Percentiles rank a stretch among this genome's conserved stretches.
Evolutionary conservation across 2,113 vertebrate species (phyloP).

Genomic region (Osmerus eperlanus): DNA sequence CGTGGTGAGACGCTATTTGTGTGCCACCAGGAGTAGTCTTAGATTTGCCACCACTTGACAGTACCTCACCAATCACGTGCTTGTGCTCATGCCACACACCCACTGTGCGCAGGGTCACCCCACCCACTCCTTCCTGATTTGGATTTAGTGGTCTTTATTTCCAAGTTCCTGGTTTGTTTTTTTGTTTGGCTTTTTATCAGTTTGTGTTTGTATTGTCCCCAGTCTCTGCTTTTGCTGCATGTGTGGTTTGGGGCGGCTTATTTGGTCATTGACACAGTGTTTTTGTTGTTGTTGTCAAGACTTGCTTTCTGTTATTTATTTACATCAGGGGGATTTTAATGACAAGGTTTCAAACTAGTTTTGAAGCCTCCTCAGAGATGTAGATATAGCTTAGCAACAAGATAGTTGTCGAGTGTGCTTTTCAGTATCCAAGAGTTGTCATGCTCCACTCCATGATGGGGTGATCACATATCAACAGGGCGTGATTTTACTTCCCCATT

Average conservation of each 20-base stretch:
- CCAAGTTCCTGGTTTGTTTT: slow-evolving; percentile 17
- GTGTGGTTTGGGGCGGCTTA: slow-evolving; percentile 16
- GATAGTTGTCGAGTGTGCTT: too few species aligned
- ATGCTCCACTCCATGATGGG: too few species aligned
- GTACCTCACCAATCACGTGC: not conserved
- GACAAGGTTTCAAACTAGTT: too few species aligned
- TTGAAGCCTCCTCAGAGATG: too few species aligned
- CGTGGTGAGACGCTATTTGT: slow-evolving; percentile 20
- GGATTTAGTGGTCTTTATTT: slow-evolving; percentile 28
- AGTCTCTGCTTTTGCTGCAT: slow-evolving; percentile 28
- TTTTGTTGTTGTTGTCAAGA: not conserved
- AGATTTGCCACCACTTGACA: too few species aligned
- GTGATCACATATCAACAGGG: too few species aligned
- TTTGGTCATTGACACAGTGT: slow-evolving; percentile 51
- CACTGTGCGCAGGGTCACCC: slow-evolving; percentile 20
- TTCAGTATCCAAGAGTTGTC: too few species aligned
- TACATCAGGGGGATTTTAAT: too few species aligned
- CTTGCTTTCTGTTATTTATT: too few species aligned
- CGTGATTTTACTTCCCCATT: too few species aligned
- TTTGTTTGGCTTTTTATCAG: slow-evolving; percentile 34
- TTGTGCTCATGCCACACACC: slow-evolving; percentile 7
- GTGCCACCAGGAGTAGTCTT: not conserved
- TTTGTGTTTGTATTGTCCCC: slow-evolving; percentile 16
- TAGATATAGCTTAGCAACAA: too few species aligned
- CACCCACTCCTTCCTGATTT: slow-evolving; percentile 33